Evolutionary conservation across 2,888 invertebrate genomes (phyloP), one percentile per base, ranked within the genome.

Genomic region (Selenia dentaria): DNA sequence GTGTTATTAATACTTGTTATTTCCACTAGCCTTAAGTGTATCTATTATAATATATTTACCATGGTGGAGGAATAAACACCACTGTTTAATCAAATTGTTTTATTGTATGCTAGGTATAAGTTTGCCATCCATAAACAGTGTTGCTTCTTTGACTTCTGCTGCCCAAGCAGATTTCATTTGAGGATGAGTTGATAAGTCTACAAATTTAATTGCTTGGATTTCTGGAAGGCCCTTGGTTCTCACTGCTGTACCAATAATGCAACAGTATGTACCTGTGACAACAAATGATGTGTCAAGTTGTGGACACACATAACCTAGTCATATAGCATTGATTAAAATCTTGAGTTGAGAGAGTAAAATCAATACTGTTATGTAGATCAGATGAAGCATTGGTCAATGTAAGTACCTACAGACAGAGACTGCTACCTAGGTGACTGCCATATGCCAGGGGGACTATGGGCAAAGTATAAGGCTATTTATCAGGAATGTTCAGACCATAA

Each of bases 191-290:
- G 67, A 74, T 14, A 90, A 61, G 53, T 89, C 83, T 4, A 89
- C 65, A 51, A 88, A 80, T 54, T 91, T 91, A 25, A 63, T 77
- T 0, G 86, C 85, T 67, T 83, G 74, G 1, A 90, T 64, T 70
- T 85, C 89, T 10, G 90, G 87, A 2, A 90, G 57, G 2, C 83
- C 85, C 69, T 80, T 83, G 3, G 83, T 80, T 58, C 78, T 87
- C 1, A 82, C 54, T 14, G 79, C 79, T 41, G 74, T 75, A 12
- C 91, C 90, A 61, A 91, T 74, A 37, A 91, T 79, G 47, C 88
- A 90, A 64, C 89, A 91, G 51, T 87, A 85, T 38, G 76, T 79
- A 27, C 88, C 90, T 90, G 18, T 59, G 66, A 56, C 10, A 26
- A 20, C 31, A 33, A n/a, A n/a, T n/a, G n/a, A n/a, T n/a, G n/a